Evolutionary conservation across 2,888 invertebrate species (phyloP).

Genomic region (Agonopterix arenella): DNA sequence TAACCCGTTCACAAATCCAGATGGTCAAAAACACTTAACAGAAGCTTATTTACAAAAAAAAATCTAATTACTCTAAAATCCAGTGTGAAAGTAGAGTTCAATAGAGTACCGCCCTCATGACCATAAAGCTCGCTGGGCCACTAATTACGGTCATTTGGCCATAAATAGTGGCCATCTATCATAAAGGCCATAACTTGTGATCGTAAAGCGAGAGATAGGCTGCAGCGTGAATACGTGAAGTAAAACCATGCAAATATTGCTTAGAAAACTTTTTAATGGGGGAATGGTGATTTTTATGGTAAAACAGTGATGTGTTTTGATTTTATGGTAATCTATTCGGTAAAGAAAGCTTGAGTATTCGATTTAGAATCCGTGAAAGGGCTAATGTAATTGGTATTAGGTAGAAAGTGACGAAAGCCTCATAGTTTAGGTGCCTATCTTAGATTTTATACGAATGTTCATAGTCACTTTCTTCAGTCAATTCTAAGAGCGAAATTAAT

Average conservation of each 20-base stretch:
- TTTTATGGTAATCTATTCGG: too few species aligned
- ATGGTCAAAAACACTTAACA: constrained; percentile 1
- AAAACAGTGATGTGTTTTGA: too few species aligned
- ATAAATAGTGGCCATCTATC: constrained; percentile 64
- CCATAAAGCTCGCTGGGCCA: constrained; percentile 33
- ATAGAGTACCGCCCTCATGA: constrained; percentile 34
- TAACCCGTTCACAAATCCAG: not conserved
- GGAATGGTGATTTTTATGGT: too few species aligned
- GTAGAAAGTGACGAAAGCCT: too few species aligned
- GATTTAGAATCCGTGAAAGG: too few species aligned
- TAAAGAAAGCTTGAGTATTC: too few species aligned
- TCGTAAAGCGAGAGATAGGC: constrained; percentile 37
- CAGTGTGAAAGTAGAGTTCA: constrained; percentile 33
- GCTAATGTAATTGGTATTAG: too few species aligned
- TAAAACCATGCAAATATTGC: constrained; percentile 38
- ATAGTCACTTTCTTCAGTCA: too few species aligned
- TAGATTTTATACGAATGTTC: too few species aligned
- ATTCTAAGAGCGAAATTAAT: too few species aligned
- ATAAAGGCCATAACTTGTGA: constrained; percentile 59
- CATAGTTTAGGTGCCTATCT: too few species aligned
- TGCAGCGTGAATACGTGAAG: constrained; percentile 17
- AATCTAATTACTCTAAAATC: not conserved
- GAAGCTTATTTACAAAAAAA: not conserved
- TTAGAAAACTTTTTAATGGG: not conserved
- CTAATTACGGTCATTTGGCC: constrained; percentile 63